Evolutionary conservation across 1,140 invertebrate species (phyloP).

Genomic region (Luehdorfia chinensis): DNA sequence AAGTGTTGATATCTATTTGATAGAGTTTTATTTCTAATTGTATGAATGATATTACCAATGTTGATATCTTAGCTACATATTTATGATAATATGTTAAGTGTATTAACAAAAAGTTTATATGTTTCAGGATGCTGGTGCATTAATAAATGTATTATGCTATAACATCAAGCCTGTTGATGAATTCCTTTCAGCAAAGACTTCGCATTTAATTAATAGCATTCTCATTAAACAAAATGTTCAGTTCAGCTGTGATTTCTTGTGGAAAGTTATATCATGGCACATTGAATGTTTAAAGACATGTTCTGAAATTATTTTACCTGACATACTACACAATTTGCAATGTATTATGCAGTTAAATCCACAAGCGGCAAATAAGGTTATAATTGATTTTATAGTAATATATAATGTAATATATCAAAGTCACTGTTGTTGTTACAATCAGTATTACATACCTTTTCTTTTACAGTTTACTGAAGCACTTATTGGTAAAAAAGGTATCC

Average conservation of each 20-base stretch:
- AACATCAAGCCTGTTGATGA: conserved; percentile 60
- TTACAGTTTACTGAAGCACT: conserved; percentile 44
- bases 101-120: not conserved
- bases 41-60: no score
- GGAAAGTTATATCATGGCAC: conserved; percentile 51
- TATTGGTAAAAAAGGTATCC: conserved; percentile 46
- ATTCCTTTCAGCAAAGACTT: conserved; percentile 54
- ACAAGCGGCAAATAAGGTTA: conserved; percentile 41
- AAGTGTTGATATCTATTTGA: no score
- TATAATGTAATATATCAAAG: no score
- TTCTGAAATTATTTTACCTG: conserved; percentile 53
- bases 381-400: conserved; percentile 4
- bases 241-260: conserved; percentile 39
- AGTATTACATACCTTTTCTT: no score
- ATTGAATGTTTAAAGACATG: conserved; percentile 51
- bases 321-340: conserved; percentile 61
- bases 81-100: not conserved
- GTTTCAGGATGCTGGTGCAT: conserved; percentile 51
- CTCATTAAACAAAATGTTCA: conserved; percentile 53
- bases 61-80: not conserved
- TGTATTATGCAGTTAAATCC: conserved; percentile 47
- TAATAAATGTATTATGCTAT: conserved; percentile 47
- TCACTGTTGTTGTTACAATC: no score
- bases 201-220: conserved; percentile 54
- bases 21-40: no score